These are phyloP conservation scores for Zaprionus ghesquierei DNA, from an alignment of 1,140 invertebrate genomes.

Conservation along the genomic window DNA sequence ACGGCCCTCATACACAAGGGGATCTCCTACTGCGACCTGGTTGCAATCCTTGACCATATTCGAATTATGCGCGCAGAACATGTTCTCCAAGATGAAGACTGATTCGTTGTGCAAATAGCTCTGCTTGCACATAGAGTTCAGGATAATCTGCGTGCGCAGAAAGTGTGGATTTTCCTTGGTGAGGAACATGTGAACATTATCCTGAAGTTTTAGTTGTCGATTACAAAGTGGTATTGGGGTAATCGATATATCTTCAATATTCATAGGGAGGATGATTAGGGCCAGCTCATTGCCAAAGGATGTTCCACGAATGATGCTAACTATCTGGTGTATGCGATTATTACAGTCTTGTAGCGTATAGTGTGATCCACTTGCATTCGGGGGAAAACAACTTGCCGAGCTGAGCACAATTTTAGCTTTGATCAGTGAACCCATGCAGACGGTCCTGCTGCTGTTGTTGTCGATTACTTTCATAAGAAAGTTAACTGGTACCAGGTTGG, in stretches of 20 bases:
- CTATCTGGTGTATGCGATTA: slow-evolving; percentile 4
- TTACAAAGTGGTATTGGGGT: slow-evolving; percentile 34
- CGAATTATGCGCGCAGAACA: slow-evolving; percentile 49
- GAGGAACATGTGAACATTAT: slow-evolving; percentile 48
- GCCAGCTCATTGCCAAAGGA: slow-evolving; percentile 21
- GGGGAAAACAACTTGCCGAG: slow-evolving; percentile 34
- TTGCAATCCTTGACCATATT: slow-evolving; percentile 33
- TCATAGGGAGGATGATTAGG: neutral
- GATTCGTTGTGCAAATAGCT: slow-evolving; percentile 37
- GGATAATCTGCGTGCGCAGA: slow-evolving; percentile 40
- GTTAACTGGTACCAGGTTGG: neutral
- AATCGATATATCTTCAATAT: neutral
- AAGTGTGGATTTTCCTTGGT: slow-evolving; percentile 14
- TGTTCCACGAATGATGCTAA: neutral
- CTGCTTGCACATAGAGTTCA: slow-evolving; percentile 36
- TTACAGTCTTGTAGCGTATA: slow-evolving; percentile 27
- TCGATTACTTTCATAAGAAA: slow-evolving; percentile 26
- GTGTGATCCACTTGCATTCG: neutral
- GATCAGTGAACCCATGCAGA: slow-evolving; percentile 40
- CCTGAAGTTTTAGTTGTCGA: neutral
- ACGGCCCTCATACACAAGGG: slow-evolving; percentile 21
- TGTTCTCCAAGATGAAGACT: slow-evolving; percentile 29
- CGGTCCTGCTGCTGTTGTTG: neutral
- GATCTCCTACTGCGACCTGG: slow-evolving; percentile 31
- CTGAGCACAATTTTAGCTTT: slow-evolving; percentile 34